Percentiles rank a stretch among this genome's conserved stretches.
phyloP scores from a whole-genome alignment of 2,888 invertebrate species.

The Falcaria lacertinaria region DNA sequence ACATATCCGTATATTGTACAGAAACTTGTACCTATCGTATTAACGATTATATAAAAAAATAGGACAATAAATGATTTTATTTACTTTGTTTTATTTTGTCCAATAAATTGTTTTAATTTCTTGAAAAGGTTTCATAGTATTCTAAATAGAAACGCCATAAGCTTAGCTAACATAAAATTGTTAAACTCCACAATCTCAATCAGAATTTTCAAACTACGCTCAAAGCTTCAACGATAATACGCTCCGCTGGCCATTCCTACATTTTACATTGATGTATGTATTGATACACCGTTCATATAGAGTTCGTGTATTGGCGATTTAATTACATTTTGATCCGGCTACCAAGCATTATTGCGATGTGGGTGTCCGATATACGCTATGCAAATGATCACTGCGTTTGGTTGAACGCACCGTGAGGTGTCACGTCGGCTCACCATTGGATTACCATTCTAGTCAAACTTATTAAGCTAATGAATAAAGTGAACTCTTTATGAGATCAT shows the following conservation, averaged over 20 bases:
- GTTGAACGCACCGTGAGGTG: slow-evolving; percentile 32
- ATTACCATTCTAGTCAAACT: slow-evolving; percentile 38
- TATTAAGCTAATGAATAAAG: slow-evolving; percentile 32
- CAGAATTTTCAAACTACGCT: not conserved
- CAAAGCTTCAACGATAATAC: not conserved
- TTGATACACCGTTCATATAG: slow-evolving; percentile 62
- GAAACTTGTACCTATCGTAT: no score
- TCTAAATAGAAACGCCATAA: no score
- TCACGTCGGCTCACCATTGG: slow-evolving; percentile 52
- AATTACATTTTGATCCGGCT: slow-evolving; percentile 76
- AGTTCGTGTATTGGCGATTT: slow-evolving; percentile 76
- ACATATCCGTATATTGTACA: no score
- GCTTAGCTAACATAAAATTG: no score
- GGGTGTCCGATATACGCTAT: slow-evolving; percentile 73
- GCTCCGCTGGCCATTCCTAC: slow-evolving; percentile 22
- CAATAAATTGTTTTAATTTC: no score
- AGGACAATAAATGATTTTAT: no score
- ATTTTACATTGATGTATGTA: slow-evolving; percentile 38
- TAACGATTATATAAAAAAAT: no score
- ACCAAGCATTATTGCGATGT: slow-evolving; percentile 64
- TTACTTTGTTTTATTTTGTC: no score
- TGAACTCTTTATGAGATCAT: slow-evolving; percentile 18
- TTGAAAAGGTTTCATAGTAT: no score
- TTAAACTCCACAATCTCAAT: no score
- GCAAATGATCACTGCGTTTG: slow-evolving; percentile 46